These are phyloP conservation scores for Porites australiensis DNA, from an alignment of 64 coral and sea anemone genomes.

Conservation along the genomic window DNA sequence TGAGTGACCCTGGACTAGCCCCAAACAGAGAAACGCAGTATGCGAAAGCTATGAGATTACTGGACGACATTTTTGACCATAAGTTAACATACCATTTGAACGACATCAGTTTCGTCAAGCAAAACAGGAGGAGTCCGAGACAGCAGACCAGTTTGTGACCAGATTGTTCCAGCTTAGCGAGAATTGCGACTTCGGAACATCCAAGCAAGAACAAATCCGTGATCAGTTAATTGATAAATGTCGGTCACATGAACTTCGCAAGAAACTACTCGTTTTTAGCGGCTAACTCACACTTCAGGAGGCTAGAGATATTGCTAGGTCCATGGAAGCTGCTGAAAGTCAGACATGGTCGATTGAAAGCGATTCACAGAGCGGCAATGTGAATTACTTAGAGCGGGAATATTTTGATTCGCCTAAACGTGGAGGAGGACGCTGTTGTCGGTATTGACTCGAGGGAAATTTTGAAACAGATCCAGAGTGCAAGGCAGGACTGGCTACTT, in stretches of 20 bases:
- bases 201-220: background rate
- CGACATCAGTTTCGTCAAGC: conserved; percentile 3
- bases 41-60: conserved; percentile 8
- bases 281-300: conserved; percentile 35
- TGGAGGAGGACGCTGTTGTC: conserved; percentile 30
- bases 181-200: background rate
- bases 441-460: conserved; percentile 55
- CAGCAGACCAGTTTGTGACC: background rate
- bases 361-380: background rate
- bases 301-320: conserved; percentile 13
- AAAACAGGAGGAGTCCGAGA: conserved; percentile 23
- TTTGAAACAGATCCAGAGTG: conserved; percentile 60
- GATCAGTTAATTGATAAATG: conserved; percentile 30
- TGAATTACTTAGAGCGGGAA: background rate
- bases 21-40: background rate
- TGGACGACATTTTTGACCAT: background rate
- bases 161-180: background rate
- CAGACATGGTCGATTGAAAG: conserved; percentile 41
- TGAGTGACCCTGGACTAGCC: too few species aligned
- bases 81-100: conserved; percentile 42
- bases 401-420: background rate
- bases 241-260: conserved; percentile 34
- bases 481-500: conserved; percentile 46
- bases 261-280: conserved; percentile 42
- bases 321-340: conserved; percentile 65